Conservation (phyloP, 2,888 invertebrate genomes). For the Oegoconia quadripuncta region DNA sequence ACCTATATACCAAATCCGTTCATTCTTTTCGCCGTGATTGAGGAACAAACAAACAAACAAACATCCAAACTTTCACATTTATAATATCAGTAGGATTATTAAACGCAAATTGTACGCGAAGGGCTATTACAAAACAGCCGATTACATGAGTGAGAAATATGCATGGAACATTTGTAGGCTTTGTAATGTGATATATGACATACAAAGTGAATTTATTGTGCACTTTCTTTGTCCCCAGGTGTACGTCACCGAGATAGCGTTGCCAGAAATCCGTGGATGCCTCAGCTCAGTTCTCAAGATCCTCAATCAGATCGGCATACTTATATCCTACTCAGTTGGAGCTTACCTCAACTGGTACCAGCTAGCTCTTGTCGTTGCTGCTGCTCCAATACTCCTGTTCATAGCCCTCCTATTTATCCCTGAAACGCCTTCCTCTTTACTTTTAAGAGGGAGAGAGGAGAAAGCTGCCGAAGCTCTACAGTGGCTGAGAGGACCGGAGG, state of each 20-base stretch:
- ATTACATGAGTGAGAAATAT: too few relatives aligned
- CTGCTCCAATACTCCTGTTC: slow-evolving; percentile 87
- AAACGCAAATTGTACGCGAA: too few relatives aligned
- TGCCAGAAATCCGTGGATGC: slow-evolving; percentile 90
- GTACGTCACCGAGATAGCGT: slow-evolving; percentile 94
- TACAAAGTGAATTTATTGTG: background rate
- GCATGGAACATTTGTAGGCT: too few relatives aligned
- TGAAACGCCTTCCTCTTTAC: slow-evolving; percentile 91
- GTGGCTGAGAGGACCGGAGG: slow-evolving; percentile 88
- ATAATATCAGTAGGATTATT: too few relatives aligned
- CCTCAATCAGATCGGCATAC: slow-evolving; percentile 89
- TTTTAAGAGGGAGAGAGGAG: slow-evolving; percentile 85
- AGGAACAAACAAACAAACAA: too few relatives aligned
- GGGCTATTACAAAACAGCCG: too few relatives aligned
- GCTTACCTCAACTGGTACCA: slow-evolving; percentile 90
- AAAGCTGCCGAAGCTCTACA: slow-evolving; percentile 86
- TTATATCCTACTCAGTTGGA: slow-evolving; percentile 89
- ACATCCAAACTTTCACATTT: too few relatives aligned
- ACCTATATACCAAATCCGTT: too few relatives aligned
- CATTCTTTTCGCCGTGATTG: too few relatives aligned
- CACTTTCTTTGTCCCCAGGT: slow-evolving; percentile 76
- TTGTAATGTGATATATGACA: background rate
- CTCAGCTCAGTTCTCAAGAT: slow-evolving; percentile 92
- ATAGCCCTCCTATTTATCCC: slow-evolving; percentile 88
- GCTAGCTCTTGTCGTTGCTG: slow-evolving; percentile 87